A percentile compares a stretch with the other conserved stretches of the same genome.
These are phyloP conservation scores for Orientallactaga bullata DNA, from an alignment of 2,113 vertebrate genomes.

Conservation along the genomic window DNA sequence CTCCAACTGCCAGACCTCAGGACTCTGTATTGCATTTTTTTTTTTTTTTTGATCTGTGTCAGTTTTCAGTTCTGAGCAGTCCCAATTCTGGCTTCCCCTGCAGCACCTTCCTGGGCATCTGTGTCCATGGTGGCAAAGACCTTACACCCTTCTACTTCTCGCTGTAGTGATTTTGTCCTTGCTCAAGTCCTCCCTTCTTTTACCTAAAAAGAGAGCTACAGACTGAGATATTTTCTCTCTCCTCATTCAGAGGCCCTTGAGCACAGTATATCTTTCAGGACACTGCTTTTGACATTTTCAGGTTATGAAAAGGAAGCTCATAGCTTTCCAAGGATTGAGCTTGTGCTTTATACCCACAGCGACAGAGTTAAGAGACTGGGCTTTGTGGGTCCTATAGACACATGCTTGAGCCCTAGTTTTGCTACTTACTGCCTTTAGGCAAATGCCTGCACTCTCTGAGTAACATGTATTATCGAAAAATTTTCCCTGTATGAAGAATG, in stretches of 20 bases:
- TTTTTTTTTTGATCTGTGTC: neutral
- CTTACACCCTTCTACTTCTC: neutral
- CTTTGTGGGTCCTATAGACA: neutral
- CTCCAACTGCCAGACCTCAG: neutral
- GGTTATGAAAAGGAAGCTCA: neutral
- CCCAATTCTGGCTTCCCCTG: neutral
- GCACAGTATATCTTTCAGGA: neutral
- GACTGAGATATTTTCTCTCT: neutral
- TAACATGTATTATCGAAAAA: neutral
- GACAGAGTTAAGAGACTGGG: neutral
- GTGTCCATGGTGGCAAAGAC: neutral
- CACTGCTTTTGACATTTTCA: neutral
- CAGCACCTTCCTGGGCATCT: neutral
- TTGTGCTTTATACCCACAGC: neutral
- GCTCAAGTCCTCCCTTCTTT: neutral
- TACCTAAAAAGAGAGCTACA: neutral
- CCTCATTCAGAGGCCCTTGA: neutral
- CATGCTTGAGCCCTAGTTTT: neutral
- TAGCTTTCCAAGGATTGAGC: neutral
- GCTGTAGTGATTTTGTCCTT: neutral
- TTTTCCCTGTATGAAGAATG: neutral
- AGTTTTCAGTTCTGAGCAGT: neutral
- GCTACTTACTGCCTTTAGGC: neutral
- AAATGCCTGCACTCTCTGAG: neutral
- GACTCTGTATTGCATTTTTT: neutral